Evolutionary conservation across 2,888 invertebrate genomes (phyloP).

Genomic region (Dynastes maya): DNA sequence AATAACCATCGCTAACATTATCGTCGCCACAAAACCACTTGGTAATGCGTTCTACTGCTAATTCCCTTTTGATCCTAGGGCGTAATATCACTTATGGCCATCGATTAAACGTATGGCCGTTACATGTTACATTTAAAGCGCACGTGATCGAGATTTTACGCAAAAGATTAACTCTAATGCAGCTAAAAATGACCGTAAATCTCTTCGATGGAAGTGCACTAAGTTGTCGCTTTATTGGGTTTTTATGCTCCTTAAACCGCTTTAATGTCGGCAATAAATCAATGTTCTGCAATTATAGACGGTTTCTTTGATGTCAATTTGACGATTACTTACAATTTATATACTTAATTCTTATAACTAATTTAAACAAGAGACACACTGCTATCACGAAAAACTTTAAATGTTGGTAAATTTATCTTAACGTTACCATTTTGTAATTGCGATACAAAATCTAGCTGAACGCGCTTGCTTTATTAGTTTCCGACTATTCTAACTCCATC

Average conservation of each 20-base stretch:
- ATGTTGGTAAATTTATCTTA: too few species aligned
- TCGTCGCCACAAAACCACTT: constrained; percentile 39
- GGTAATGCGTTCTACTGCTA: constrained; percentile 61
- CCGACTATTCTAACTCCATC: not conserved
- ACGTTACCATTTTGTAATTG: too few species aligned
- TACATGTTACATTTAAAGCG: constrained; percentile 3
- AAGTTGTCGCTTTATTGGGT: not conserved
- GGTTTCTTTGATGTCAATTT: too few species aligned
- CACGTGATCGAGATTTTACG: constrained; percentile 50
- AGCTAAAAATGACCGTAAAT: constrained; percentile 18
- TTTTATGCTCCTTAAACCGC: constrained; percentile 2
- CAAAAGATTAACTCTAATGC: constrained; percentile 45
- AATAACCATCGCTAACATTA: constrained; percentile 35
- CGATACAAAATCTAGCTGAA: too few species aligned
- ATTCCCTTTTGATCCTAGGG: constrained; percentile 53
- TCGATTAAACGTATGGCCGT: constrained; percentile 43
- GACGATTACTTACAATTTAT: too few species aligned
- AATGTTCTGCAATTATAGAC: not conserved
- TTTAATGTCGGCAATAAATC: constrained; percentile 1
- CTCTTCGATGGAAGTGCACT: constrained; percentile 2
- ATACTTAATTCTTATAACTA: too few species aligned
- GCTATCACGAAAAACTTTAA: too few species aligned
- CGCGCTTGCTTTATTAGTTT: too few species aligned
- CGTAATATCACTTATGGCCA: constrained; percentile 56
- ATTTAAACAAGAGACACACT: too few species aligned